These are phyloP conservation scores for Ptiloglossa arizonensis DNA, from an alignment of 1,140 invertebrate species.

Conservation along the genomic window DNA sequence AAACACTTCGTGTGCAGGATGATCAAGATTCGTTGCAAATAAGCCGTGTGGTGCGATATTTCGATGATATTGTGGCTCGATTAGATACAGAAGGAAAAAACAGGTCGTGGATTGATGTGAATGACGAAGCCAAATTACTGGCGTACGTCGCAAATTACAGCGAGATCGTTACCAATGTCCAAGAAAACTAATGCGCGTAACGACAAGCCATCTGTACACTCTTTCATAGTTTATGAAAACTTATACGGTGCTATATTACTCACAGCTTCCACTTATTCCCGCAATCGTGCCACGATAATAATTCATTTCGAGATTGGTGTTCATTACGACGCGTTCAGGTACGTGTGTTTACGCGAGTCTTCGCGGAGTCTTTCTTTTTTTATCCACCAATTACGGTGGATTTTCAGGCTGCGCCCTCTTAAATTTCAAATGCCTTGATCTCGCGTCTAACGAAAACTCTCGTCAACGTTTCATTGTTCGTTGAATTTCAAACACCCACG, in stretches of 20 bases:
- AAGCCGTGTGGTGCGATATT: conserved; percentile 10
- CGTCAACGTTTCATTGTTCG: too few species aligned
- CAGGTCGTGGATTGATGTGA: not conserved
- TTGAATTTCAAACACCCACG: not conserved
- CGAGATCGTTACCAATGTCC: not conserved
- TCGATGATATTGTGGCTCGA: not conserved
- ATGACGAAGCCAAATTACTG: not conserved
- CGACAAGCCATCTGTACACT: not conserved
- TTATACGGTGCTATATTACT: not conserved
- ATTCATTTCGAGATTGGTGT: too few species aligned
- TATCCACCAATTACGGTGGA: too few species aligned
- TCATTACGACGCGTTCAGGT: too few species aligned
- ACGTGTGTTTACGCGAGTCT: too few species aligned
- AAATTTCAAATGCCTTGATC: too few species aligned
- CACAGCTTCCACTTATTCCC: conserved; percentile 6
- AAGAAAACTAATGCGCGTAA: not conserved
- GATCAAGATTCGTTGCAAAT: not conserved
- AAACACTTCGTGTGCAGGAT: not conserved
- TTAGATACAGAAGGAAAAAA: not conserved
- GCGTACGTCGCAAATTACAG: not conserved
- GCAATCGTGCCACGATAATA: not conserved
- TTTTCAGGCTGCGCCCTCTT: too few species aligned
- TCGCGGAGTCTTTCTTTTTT: too few species aligned
- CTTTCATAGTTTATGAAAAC: not conserved
- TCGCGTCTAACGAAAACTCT: too few species aligned